A percentile compares a stretch with the other conserved stretches of the same genome.
Evolutionary conservation across 2,797 vertebrate genomes (phyloP).

Genomic region (Syncerus caffer): DNA sequence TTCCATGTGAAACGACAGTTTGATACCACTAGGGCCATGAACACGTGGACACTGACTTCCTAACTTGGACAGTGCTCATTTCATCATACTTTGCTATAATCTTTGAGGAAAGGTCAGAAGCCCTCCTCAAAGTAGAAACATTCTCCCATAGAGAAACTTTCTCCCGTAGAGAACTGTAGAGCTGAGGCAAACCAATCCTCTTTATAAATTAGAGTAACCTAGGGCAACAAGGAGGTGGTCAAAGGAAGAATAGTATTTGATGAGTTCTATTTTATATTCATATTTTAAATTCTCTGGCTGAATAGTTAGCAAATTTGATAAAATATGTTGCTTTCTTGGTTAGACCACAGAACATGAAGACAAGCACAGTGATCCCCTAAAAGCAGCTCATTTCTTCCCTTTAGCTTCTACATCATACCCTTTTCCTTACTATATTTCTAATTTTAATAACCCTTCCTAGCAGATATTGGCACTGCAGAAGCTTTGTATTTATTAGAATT

Average conservation of each 20-base stretch:
- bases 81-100: background rate
- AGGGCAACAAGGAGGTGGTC: background rate
- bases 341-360: background rate
- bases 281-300: background rate
- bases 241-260: background rate
- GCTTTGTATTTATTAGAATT: background rate
- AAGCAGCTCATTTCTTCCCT: background rate
- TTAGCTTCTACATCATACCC: background rate
- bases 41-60: background rate
- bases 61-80: background rate
- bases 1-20: background rate
- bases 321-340: background rate
- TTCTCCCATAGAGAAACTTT: background rate
- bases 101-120: background rate
- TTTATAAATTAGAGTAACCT: background rate
- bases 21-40: background rate
- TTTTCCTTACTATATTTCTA: background rate
- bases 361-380: background rate
- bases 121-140: background rate
- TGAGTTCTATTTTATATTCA: background rate
- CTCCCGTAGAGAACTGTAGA: background rate
- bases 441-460: background rate
- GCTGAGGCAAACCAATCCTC: background rate
- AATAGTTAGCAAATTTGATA: background rate
- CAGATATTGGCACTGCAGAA: background rate